Conservation (phyloP, 2,113 vertebrate genomes). For the Cinclus cinclus region DNA sequence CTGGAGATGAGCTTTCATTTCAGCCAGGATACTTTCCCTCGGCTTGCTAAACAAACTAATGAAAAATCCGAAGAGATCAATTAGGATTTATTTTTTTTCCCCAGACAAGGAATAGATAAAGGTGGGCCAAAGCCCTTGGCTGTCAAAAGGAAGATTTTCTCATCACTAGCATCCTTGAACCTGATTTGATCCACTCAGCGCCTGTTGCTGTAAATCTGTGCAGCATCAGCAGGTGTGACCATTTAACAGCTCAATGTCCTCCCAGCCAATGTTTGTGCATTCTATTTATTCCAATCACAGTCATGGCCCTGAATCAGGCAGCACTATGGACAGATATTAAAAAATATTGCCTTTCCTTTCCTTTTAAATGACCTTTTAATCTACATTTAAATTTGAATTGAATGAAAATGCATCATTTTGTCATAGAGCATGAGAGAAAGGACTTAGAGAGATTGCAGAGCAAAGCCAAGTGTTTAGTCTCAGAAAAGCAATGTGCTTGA, state of each 20-base stretch:
- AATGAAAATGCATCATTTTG: constrained; percentile 66
- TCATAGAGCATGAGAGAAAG: constrained; percentile 21
- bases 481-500: not conserved
- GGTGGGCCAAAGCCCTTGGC: constrained; percentile 68
- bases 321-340: constrained; percentile 60
- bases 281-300: constrained; percentile 65
- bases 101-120: not conserved
- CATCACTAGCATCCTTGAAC: constrained; percentile 86
- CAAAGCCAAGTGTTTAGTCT: constrained; percentile 27
- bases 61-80: not conserved
- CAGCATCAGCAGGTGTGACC: constrained; percentile 75
- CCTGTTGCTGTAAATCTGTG: constrained; percentile 80
- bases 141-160: constrained; percentile 82
- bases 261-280: constrained; percentile 47
- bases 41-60: not conserved
- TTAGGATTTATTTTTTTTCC: not conserved
- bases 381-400: constrained; percentile 68
- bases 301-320: constrained; percentile 46
- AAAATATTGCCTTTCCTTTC: constrained; percentile 73
- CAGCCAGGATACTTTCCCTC: not conserved
- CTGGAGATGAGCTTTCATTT: not conserved
- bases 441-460: not conserved
- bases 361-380: constrained; percentile 76
- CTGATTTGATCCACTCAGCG: constrained; percentile 46
- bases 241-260: constrained; percentile 66